phyloP scores from a whole-genome alignment of 1,140 invertebrate species.

The Trigoniulus corallinus region DNA sequence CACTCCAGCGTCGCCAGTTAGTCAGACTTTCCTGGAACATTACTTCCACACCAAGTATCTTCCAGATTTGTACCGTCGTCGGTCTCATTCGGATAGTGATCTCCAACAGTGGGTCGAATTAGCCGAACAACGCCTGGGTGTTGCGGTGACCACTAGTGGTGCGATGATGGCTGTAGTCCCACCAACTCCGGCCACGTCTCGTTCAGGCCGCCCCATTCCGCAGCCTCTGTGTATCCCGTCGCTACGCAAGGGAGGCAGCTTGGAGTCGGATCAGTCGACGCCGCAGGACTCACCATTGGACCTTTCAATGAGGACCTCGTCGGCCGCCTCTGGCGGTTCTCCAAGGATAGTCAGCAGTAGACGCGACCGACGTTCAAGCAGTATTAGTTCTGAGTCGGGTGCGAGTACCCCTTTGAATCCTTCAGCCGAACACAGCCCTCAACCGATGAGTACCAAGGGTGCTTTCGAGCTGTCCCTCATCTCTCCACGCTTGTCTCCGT shows the following conservation, averaged over 20 bases:
- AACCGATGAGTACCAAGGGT: neutral
- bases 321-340: neutral
- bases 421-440: conserved; percentile 7
- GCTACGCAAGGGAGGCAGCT: conserved; percentile 12
- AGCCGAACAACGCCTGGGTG: conserved; percentile 25
- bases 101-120: conserved; percentile 19
- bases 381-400: neutral
- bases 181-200: conserved; percentile 11
- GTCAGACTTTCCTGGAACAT: conserved; percentile 14
- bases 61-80: conserved; percentile 35
- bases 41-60: conserved; percentile 49
- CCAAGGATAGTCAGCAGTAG: neutral
- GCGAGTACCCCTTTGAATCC: conserved; percentile 11
- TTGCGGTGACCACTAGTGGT: conserved; percentile 8
- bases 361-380: neutral
- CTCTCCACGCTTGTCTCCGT: conserved; percentile 9
- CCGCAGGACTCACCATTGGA: conserved; percentile 71
- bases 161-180: conserved; percentile 17
- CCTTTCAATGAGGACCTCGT: conserved; percentile 48
- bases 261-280: conserved; percentile 18
- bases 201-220: conserved; percentile 16
- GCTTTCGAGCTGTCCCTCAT: neutral
- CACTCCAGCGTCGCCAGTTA: conserved; percentile 30
- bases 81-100: conserved; percentile 59
- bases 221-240: conserved; percentile 27